Evolutionary conservation across 2,797 vertebrate genomes (phyloP).

Genomic region (Phrynocephalus guinanensis): DNA sequence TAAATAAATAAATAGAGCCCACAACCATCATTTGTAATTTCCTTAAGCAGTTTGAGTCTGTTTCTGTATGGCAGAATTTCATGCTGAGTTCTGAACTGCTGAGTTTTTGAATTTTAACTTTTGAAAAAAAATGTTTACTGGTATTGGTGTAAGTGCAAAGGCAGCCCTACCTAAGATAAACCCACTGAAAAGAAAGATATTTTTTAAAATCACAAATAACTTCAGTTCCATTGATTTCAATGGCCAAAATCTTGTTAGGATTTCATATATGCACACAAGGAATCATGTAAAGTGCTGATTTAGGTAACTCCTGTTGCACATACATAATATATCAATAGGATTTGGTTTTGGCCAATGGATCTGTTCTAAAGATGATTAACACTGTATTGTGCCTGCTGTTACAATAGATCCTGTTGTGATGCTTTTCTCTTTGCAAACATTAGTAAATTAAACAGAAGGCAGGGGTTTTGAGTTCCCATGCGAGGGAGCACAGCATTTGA

Average conservation of each 20-base stretch:
- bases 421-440: background rate
- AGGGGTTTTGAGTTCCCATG: constrained; percentile 36
- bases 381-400: background rate
- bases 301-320: too few relatives aligned
- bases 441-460: constrained; percentile 25
- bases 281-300: too few relatives aligned
- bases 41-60: background rate
- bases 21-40: background rate
- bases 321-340: too few relatives aligned
- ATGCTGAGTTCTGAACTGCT: constrained; percentile 10
- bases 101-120: background rate
- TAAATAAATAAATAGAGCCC: background rate
- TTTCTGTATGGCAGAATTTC: background rate
- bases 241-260: too few relatives aligned
- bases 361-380: background rate
- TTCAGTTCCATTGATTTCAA: background rate
- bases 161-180: background rate
- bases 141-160: background rate
- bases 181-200: background rate
- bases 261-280: too few relatives aligned
- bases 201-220: background rate
- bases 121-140: background rate
- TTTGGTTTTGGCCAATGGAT: too few relatives aligned
- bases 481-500: constrained; percentile 47
- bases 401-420: background rate